Conservation (phyloP, 2,888 invertebrate species). For the Oegoconia quadripuncta region DNA sequence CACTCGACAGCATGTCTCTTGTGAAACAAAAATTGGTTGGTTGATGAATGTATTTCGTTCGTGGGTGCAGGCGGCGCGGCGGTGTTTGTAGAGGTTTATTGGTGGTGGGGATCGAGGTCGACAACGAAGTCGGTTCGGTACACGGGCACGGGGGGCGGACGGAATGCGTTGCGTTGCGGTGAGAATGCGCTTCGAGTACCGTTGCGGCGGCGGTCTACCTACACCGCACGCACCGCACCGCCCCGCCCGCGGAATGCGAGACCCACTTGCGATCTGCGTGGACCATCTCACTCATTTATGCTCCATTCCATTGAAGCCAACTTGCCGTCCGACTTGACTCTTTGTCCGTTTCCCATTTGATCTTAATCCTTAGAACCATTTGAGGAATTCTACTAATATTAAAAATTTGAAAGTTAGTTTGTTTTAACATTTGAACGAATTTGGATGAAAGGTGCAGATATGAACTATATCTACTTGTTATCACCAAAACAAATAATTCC, state of each 20-base stretch:
- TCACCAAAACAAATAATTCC: no score
- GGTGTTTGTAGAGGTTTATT: constrained; percentile 27
- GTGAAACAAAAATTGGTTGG: constrained; percentile 36
- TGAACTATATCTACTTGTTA: no score
- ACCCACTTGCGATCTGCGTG: constrained; percentile 63
- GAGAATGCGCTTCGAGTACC: constrained; percentile 75
- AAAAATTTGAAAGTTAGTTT: no score
- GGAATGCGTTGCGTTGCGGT: constrained; percentile 64
- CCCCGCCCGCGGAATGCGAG: constrained; percentile 67
- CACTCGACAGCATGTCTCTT: constrained; percentile 26
- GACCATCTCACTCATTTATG: constrained; percentile 50
- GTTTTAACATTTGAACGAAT: no score
- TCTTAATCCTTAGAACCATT: no score
- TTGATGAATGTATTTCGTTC: constrained; percentile 36
- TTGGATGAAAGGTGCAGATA: no score
- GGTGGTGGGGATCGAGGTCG: constrained; percentile 57
- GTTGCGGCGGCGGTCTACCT: constrained; percentile 50
- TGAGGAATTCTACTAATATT: no score
- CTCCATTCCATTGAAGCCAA: constrained; percentile 39
- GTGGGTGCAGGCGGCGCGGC: constrained; percentile 34
- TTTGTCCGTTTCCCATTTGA: no score
- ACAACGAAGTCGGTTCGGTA: constrained; percentile 29
- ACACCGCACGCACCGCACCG: constrained; percentile 41
- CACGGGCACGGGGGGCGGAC: constrained; percentile 15
- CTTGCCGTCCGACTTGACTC: constrained; percentile 6